phyloP scores from a whole-genome alignment of 1,140 invertebrate species.

The Dinoponera quadriceps region DNA sequence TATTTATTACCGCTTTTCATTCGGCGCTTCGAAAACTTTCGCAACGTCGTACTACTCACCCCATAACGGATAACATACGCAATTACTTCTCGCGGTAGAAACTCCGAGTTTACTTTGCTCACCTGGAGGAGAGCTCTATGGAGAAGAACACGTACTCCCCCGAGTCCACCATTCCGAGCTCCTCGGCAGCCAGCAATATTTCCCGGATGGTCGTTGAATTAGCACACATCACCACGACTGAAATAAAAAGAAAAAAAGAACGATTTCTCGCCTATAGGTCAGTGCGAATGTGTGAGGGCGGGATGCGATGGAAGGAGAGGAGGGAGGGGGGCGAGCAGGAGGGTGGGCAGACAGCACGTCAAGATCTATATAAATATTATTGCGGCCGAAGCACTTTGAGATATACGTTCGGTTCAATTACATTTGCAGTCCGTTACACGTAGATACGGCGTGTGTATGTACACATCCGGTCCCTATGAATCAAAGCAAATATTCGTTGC shows the following conservation, averaged over 20 bases:
- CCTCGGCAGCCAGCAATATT: constrained; percentile 95
- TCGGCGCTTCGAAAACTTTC: background rate
- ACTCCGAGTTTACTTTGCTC: constrained; percentile 81
- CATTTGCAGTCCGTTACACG: background rate
- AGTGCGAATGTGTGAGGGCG: no score
- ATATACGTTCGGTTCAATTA: background rate
- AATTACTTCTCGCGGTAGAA: constrained; percentile 19
- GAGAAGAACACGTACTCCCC: constrained; percentile 99
- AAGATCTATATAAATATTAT: constrained; percentile 44
- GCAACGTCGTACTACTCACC: background rate
- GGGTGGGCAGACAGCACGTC: background rate
- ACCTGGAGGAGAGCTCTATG: constrained; percentile 98
- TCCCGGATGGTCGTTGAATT: constrained; percentile 94
- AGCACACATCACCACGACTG: constrained; percentile 98
- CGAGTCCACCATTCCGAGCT: constrained; percentile 96
- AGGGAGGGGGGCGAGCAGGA: no score
- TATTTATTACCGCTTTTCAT: constrained; percentile 15
- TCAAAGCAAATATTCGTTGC: background rate
- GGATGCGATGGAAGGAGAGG: no score
- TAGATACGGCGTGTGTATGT: background rate
- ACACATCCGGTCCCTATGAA: background rate
- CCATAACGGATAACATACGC: background rate
- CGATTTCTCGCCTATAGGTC: background rate
- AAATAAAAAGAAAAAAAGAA: constrained; percentile 66
- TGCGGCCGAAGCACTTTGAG: background rate